Evolutionary conservation across 1,140 invertebrate genomes (phyloP).

Genomic region (Drosophila repletoides): DNA sequence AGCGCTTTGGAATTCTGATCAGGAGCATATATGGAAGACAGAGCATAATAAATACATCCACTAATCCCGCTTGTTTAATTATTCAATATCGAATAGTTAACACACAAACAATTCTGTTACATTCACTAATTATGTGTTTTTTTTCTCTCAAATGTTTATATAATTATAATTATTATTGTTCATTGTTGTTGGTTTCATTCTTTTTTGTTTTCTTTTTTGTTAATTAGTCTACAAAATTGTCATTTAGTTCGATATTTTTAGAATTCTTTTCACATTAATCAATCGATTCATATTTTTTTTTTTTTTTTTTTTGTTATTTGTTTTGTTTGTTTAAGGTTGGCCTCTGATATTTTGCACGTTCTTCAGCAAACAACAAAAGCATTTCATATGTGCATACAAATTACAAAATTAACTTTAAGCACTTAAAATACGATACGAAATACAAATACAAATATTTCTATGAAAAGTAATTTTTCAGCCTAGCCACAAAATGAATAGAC

Average conservation of each 20-base stretch:
- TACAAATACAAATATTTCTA: conserved; percentile 38
- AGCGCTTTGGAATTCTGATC: no score
- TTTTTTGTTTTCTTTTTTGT: no score
- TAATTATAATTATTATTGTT: conserved; percentile 75
- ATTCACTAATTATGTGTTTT: conserved; percentile 62
- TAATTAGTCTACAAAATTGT: conserved; percentile 67
- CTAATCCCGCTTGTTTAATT: conserved; percentile 27
- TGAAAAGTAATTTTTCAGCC: conserved; percentile 41
- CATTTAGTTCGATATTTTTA: conserved; percentile 46
- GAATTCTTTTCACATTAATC: not conserved
- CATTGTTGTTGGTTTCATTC: conserved; percentile 53
- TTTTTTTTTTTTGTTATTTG: no score
- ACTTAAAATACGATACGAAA: conserved; percentile 40
- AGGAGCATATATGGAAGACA: no score
- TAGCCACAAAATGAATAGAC: conserved; percentile 45
- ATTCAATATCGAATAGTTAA: conserved; percentile 21
- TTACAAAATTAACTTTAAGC: conserved; percentile 46
- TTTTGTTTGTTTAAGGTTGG: no score
- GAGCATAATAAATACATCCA: conserved; percentile 13
- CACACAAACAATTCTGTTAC: conserved; percentile 44
- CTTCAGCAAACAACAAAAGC: conserved; percentile 67
- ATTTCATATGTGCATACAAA: conserved; percentile 41
- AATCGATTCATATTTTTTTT: conserved; percentile 8
- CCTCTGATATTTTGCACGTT: conserved; percentile 25
- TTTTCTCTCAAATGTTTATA: conserved; percentile 43